Percentiles rank a stretch among this genome's conserved stretches.
phyloP scores from a whole-genome alignment of 2,888 invertebrate species.

The Lithodes maja region DNA sequence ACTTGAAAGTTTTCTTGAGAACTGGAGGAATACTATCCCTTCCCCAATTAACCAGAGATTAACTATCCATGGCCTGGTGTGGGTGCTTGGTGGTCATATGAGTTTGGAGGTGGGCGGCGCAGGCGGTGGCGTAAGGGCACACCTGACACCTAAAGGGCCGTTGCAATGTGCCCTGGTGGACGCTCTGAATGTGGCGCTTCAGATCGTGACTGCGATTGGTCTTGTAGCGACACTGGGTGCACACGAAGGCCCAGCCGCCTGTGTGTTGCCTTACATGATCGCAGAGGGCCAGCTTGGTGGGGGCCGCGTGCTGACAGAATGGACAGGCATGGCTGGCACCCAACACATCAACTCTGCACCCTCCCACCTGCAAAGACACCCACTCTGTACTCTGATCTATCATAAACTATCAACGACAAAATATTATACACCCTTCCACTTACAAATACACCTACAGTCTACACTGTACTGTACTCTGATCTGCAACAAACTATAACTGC shows the following conservation, averaged over 20 bases:
- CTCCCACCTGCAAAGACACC: conserved; percentile 57
- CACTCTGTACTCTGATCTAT: conserved; percentile 34
- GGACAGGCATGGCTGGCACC: conserved; percentile 27
- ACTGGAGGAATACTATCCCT: background rate
- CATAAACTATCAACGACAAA: too few relatives aligned
- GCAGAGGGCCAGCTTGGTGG: conserved; percentile 28
- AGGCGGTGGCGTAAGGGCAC: conserved; percentile 51
- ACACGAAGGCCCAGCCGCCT: conserved; percentile 49
- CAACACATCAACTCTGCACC: conserved; percentile 14
- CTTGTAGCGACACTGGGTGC: conserved; percentile 58
- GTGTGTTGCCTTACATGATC: conserved; percentile 48
- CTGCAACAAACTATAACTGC: too few relatives aligned
- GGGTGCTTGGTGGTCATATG: conserved; percentile 48
- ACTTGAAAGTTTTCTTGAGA: too few relatives aligned
- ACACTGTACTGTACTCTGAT: too few relatives aligned
- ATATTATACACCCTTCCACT: too few relatives aligned
- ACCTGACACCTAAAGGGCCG: conserved; percentile 46
- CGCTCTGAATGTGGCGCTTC: conserved; percentile 55
- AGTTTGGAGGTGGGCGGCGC: conserved; percentile 38
- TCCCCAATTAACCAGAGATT: background rate
- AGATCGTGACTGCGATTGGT: conserved; percentile 58
- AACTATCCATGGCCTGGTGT: background rate
- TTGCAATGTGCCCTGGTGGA: conserved; percentile 41
- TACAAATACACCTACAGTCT: too few relatives aligned
- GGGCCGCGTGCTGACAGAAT: conserved; percentile 31